These are phyloP conservation scores for Chinchilla lanigera DNA, from an alignment of 2,113 vertebrate genomes.

Conservation along the genomic window DNA sequence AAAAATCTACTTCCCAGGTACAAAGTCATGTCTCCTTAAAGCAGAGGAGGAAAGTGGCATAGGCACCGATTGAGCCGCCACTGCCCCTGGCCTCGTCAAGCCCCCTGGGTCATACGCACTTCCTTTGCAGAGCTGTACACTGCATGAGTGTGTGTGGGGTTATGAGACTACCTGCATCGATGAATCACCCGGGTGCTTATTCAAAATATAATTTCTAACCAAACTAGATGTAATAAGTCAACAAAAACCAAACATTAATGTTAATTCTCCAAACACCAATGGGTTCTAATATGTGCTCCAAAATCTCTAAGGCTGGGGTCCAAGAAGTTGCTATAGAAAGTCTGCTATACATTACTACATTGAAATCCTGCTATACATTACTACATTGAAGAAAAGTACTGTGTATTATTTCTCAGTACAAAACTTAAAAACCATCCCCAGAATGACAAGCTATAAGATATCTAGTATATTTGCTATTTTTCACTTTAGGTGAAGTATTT, in stretches of 20 bases:
- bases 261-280: neutral
- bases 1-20: neutral
- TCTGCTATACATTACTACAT: neutral
- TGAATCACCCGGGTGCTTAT: neutral
- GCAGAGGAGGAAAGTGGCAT: neutral
- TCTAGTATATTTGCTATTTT: conserved; percentile 13
- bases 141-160: neutral
- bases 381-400: neutral
- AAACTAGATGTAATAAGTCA: neutral
- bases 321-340: neutral
- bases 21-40: conserved; percentile 5
- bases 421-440: neutral
- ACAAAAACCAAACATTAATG: neutral
- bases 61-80: neutral
- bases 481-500: conserved; percentile 14
- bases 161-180: neutral
- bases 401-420: neutral
- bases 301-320: neutral
- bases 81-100: neutral
- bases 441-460: neutral
- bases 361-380: neutral
- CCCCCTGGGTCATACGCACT: too few species aligned
- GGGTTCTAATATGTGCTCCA: neutral
- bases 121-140: neutral
- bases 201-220: neutral